Conservation (phyloP, 2,113 vertebrate species). For the Pan paniscus region DNA sequence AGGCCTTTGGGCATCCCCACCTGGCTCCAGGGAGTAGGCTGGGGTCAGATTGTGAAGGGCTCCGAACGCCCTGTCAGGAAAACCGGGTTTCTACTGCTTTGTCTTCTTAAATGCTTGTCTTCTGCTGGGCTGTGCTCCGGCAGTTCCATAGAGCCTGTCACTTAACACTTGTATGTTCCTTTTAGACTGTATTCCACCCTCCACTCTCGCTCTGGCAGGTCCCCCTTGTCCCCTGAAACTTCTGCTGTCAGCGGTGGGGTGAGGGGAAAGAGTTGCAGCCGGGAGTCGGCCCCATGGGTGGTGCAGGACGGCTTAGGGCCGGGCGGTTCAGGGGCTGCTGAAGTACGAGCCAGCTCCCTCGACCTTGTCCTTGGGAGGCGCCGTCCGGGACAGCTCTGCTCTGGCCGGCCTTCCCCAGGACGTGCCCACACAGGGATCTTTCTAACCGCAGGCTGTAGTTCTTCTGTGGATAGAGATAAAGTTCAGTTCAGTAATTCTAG, state of each 20-base stretch:
- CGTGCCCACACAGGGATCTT: no score
- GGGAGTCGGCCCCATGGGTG: background rate
- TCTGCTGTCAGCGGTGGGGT: fast-evolving
- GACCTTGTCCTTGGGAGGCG: background rate
- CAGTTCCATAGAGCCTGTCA: background rate
- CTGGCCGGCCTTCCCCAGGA: background rate
- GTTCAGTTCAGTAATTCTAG: background rate
- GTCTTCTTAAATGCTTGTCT: background rate
- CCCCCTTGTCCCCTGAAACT: background rate
- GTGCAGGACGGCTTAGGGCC: background rate
- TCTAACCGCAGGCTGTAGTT: background rate
- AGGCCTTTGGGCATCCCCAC: background rate
- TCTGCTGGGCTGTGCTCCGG: background rate
- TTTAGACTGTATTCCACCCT: background rate
- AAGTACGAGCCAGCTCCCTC: background rate
- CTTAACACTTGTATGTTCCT: background rate
- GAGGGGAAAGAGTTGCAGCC: fast-evolving
- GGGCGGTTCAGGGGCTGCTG: background rate
- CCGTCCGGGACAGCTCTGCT: background rate
- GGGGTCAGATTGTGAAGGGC: background rate
- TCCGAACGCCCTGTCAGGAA: background rate
- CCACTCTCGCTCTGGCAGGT: background rate
- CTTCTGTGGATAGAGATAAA: background rate
- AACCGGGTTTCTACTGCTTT: background rate
- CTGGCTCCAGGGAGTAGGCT: no score